Evolutionary conservation across 2,888 invertebrate species (phyloP).

Genomic region (Gnatocerus cornutus): DNA sequence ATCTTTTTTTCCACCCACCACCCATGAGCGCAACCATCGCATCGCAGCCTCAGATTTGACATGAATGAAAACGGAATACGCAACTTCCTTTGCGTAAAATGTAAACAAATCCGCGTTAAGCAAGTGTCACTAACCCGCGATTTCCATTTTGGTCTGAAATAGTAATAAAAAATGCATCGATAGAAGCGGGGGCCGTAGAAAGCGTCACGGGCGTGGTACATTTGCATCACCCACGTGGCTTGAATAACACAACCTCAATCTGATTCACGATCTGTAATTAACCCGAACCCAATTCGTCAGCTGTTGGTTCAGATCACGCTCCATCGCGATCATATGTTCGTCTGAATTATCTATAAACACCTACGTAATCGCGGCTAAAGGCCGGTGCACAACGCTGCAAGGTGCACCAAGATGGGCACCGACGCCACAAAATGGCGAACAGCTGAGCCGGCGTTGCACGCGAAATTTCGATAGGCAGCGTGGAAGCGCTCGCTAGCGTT

Average conservation of each 20-base stretch:
- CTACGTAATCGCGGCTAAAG: slow-evolving; percentile 25
- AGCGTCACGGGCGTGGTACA: slow-evolving; percentile 41
- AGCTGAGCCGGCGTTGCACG: slow-evolving; percentile 58
- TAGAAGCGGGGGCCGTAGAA: slow-evolving; percentile 19
- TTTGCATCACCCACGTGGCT: slow-evolving; percentile 44
- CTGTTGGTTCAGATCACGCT: slow-evolving; percentile 47
- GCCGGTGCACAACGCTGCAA: slow-evolving; percentile 27
- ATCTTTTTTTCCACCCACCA: too few species aligned
- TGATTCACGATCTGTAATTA: slow-evolving; percentile 53
- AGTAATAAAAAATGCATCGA: slow-evolving; percentile 12
- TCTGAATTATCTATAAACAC: slow-evolving; percentile 40
- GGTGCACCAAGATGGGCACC: slow-evolving; percentile 39
- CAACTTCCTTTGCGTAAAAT: slow-evolving; percentile 48
- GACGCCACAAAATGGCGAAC: slow-evolving; percentile 61
- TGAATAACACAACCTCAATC: slow-evolving; percentile 44
- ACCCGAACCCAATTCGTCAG: slow-evolving; percentile 51
- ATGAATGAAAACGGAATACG: slow-evolving; percentile 49
- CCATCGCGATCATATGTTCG: slow-evolving; percentile 41
- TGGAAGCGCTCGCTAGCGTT: slow-evolving; percentile 26
- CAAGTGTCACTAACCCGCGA: slow-evolving; percentile 47
- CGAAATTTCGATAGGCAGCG: slow-evolving; percentile 50
- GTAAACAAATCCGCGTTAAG: slow-evolving; percentile 27
- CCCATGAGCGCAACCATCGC: neutral
- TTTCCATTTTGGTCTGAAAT: slow-evolving; percentile 14
- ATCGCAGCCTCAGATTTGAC: slow-evolving; percentile 1